phyloP scores from a whole-genome alignment of 2,113 vertebrate genomes.

The Poeciliopsis prolifica region DNA sequence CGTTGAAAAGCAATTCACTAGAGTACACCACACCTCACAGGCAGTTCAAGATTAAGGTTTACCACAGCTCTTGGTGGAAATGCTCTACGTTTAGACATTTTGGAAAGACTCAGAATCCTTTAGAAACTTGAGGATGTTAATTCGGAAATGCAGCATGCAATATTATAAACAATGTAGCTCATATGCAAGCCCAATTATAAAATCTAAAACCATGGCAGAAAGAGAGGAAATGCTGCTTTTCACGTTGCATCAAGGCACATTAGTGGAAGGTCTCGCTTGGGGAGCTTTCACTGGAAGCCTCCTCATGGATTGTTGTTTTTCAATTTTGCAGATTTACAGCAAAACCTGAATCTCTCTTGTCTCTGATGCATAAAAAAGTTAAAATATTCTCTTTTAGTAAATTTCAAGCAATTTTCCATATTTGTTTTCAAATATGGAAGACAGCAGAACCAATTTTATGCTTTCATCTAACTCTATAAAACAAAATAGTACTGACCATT shows the following conservation, averaged over 20 bases:
- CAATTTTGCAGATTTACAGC: conserved; percentile 1
- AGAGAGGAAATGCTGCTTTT: conserved; percentile 25
- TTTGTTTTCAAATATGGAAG: not conserved
- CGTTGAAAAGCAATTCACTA: conserved; percentile 11
- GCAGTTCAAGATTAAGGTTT: conserved; percentile 8
- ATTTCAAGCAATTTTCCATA: too few relatives aligned
- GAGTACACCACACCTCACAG: conserved; percentile 1
- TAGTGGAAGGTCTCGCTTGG: not conserved
- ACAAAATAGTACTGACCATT: not conserved
- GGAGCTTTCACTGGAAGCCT: not conserved
- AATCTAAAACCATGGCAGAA: not conserved
- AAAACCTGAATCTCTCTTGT: not conserved
- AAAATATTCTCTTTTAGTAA: too few relatives aligned
- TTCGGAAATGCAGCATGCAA: not conserved
- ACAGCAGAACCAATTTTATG: not conserved
- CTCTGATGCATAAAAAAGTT: not conserved
- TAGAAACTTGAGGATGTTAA: not conserved
- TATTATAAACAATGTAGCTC: not conserved
- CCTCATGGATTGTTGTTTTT: conserved; percentile 12
- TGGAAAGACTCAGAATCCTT: not conserved
- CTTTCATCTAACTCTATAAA: not conserved
- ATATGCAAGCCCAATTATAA: conserved; percentile 1
- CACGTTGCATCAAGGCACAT: conserved; percentile 12
- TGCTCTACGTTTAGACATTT: not conserved
- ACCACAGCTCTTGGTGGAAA: conserved; percentile 1